These are phyloP conservation scores for Scaptomyza pallida DNA, from an alignment of 1,140 invertebrate species.

Conservation along the genomic window DNA sequence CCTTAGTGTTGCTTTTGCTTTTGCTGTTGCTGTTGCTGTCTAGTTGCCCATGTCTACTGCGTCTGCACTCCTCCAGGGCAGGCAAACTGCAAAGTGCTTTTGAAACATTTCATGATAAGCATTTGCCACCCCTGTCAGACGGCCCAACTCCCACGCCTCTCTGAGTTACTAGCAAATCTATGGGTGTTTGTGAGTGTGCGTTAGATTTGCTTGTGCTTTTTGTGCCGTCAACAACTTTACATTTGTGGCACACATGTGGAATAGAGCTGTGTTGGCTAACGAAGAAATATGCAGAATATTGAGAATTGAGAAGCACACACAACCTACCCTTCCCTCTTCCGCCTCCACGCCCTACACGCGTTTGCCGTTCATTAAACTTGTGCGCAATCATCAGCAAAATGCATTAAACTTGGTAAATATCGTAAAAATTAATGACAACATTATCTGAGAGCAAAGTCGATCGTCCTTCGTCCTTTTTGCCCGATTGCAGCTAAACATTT, in stretches of 20 bases:
- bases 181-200: conserved; percentile 2
- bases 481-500: background rate
- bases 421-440: conserved; percentile 78
- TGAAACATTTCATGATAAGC: conserved; percentile 76
- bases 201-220: conserved; percentile 23
- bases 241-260: conserved; percentile 44
- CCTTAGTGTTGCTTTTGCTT: conserved; percentile 49
- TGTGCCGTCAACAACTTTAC: conserved; percentile 57
- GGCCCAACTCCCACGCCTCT: background rate
- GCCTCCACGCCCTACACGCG: too few species aligned
- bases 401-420: conserved; percentile 80
- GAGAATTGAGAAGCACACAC: background rate
- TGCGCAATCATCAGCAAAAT: conserved; percentile 71
- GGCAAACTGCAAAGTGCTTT: conserved; percentile 65
- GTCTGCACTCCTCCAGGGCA: background rate
- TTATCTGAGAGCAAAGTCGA: conserved; percentile 47
- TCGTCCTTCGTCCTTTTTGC: background rate
- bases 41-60: conserved; percentile 37
- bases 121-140: conserved; percentile 21
- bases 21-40: conserved; percentile 35
- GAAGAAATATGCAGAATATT: conserved; percentile 68
- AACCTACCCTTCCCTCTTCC: background rate
- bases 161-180: background rate
- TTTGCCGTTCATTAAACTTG: conserved; percentile 70
- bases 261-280: conserved; percentile 33